These are phyloP conservation scores for Catocala fraxini DNA, from an alignment of 2,888 invertebrate species.

Conservation along the genomic window DNA sequence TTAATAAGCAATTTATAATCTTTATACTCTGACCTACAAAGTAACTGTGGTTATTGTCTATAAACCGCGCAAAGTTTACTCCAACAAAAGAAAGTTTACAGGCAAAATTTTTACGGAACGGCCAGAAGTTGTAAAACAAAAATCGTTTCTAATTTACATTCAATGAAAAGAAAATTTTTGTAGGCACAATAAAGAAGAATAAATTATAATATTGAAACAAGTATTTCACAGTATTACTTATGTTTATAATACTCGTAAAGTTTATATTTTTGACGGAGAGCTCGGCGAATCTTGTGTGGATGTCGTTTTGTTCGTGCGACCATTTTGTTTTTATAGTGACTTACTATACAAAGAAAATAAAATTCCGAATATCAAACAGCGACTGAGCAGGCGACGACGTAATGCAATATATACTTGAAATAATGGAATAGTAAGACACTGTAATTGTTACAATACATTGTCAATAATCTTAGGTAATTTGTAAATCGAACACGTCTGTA, in stretches of 20 bases:
- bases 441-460: no score
- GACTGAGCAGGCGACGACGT: no score
- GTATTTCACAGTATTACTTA: slow-evolving; percentile 12
- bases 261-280: slow-evolving; percentile 18
- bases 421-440: no score
- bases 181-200: slow-evolving; percentile 27
- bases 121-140: slow-evolving; percentile 27
- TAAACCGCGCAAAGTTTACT: slow-evolving; percentile 21
- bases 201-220: slow-evolving; percentile 31
- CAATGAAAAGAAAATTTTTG: slow-evolving; percentile 26
- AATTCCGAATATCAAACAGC: no score
- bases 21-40: slow-evolving; percentile 16
- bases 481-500: no score
- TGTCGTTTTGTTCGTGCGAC: neutral
- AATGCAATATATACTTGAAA: no score
- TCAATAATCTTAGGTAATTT: no score
- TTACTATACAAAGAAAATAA: no score
- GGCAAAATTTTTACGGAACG: slow-evolving; percentile 13
- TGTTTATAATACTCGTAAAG: slow-evolving; percentile 21
- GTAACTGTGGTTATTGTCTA: slow-evolving; percentile 20
- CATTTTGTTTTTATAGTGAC: no score
- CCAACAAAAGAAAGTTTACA: slow-evolving; percentile 31
- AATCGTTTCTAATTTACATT: slow-evolving; percentile 32
- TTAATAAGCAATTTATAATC: slow-evolving; percentile 22
- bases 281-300: slow-evolving; percentile 2